Evolutionary conservation across 2,888 invertebrate species (phyloP), one percentile per base, ranked within the genome.

Genomic region (Troides aeacus): DNA sequence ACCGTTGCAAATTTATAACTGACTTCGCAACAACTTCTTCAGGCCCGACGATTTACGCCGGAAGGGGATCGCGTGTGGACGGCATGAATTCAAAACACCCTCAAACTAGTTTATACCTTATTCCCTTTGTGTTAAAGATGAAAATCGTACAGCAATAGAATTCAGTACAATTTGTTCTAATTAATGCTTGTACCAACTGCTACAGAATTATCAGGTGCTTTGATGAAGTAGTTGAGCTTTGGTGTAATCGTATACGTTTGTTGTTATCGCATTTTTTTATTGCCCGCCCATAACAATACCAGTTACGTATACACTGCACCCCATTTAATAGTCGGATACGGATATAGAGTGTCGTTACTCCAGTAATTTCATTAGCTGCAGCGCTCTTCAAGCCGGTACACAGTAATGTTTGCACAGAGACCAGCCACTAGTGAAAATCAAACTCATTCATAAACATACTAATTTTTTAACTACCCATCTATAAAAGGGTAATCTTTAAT

Each of bases 1-100:
- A 69, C 61, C 42, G 42, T 12, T 30, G 42, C 56, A 61, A 64
- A 69, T 69, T 69, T 69, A 64, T 64, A 64, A 64, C 69, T 64
- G 69, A 61, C 64, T 64, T 69, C 64, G 57, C 60, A 69, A 64
- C 64, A 69, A 69, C 69, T 64, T 69, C 69, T 69, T 69, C 64
- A 60, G 60, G 39, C 69, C 69, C 42, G 64, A 56, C 64, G 69
- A 69, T 69, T 69, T 64, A 64, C 69, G 69, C 69, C 69, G 69
- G 69, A 69, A 69, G 69, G 30, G 59, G 61, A 57, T 69, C 64
- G 69, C 69, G 69, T 69, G 64, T 60, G 61, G 53, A 39, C 64
- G 61, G 64, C 64, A 24, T 61, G 12, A 23, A 64, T 56, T 36
- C 23, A 59, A n/a, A 12, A 10, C n/a, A 42, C 42, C 60, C 15